phyloP scores from a whole-genome alignment of 2,888 invertebrate genomes.

The Diarsia rubi region DNA sequence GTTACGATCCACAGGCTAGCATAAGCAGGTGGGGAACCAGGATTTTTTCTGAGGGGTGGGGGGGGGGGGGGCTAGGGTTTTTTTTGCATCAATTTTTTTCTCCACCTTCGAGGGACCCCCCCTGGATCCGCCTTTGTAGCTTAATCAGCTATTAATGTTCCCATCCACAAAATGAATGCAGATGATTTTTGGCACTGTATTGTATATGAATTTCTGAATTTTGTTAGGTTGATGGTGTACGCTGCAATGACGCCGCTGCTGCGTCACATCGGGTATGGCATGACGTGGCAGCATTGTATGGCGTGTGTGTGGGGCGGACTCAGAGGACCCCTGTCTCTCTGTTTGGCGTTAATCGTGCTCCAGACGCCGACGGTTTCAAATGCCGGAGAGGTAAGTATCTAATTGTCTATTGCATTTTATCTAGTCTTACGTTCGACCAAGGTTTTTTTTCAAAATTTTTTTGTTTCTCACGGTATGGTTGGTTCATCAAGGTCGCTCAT shows the following conservation, averaged over 20 bases:
- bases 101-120: no score
- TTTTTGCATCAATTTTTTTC: no score
- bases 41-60: no score
- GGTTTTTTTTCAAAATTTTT: no score
- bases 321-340: conserved; percentile 91
- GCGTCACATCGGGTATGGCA: conserved; percentile 89
- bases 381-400: conserved; percentile 79
- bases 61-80: no score
- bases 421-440: not conserved
- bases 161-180: no score
- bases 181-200: conserved; percentile 75
- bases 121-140: no score
- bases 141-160: no score
- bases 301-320: conserved; percentile 92
- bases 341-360: conserved; percentile 90
- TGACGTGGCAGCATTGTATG: conserved; percentile 90
- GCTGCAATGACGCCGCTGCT: conserved; percentile 88
- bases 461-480: no score
- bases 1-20: not conserved
- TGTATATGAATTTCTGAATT: no score
- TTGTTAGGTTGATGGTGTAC: conserved; percentile 83
- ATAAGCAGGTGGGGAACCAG: no score
- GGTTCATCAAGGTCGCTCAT: no score
- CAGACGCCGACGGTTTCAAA: conserved; percentile 81
- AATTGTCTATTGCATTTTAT: not conserved